Conservation (phyloP, 2,888 invertebrate genomes). For the Cosmorhoe ocellata region DNA sequence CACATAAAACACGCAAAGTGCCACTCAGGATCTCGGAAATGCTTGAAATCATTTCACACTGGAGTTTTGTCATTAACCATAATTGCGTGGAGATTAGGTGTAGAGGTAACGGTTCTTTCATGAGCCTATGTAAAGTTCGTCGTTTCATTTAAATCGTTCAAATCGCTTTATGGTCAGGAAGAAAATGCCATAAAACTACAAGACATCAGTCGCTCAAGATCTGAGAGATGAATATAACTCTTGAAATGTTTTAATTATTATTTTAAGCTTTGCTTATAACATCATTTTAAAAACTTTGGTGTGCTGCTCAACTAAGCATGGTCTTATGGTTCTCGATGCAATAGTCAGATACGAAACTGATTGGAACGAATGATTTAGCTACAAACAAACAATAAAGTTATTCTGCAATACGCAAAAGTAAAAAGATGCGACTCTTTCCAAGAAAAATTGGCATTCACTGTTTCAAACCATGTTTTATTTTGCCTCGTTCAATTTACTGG, state of each 20-base stretch:
- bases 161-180: slow-evolving; percentile 59
- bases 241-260: slow-evolving; percentile 28
- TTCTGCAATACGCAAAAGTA: slow-evolving; percentile 4
- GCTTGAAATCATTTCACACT: slow-evolving; percentile 22
- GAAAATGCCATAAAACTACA: slow-evolving; percentile 59
- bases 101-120: slow-evolving; percentile 31
- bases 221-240: slow-evolving; percentile 44
- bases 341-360: background rate
- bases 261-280: slow-evolving; percentile 10
- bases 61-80: slow-evolving; percentile 21
- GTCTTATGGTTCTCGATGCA: background rate
- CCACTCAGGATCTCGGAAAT: slow-evolving; percentile 20
- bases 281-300: background rate
- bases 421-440: slow-evolving; percentile 25
- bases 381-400: background rate
- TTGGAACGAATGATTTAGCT: background rate
- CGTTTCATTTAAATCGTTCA: slow-evolving; percentile 47
- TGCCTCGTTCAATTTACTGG: slow-evolving; percentile 41
- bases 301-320: background rate
- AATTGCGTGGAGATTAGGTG: slow-evolving; percentile 17
- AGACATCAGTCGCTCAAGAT: slow-evolving; percentile 50
- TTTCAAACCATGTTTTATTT: slow-evolving; percentile 36
- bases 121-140: slow-evolving; percentile 42
- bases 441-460: slow-evolving; percentile 30
- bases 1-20: slow-evolving; percentile 22